phyloP scores from a whole-genome alignment of 2,888 invertebrate genomes.

The Drosophila tanythrix region DNA sequence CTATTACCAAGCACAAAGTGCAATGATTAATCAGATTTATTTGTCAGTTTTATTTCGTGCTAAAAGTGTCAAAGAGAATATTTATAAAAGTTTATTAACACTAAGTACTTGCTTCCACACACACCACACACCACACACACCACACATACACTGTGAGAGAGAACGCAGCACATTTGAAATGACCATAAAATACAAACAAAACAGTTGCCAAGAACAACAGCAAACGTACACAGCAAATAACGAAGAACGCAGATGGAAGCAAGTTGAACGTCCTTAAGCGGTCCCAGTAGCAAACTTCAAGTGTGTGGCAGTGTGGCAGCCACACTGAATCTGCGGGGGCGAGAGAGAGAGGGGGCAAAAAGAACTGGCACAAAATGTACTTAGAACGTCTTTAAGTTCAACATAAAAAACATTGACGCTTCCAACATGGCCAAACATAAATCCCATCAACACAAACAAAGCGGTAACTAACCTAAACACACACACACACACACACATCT shows the following conservation, averaged over 20 bases:
- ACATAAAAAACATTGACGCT: slow-evolving; percentile 77
- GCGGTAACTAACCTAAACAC: slow-evolving; percentile 44
- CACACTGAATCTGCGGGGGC: slow-evolving; percentile 19
- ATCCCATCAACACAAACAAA: slow-evolving; percentile 69
- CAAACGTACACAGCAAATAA: slow-evolving; percentile 46
- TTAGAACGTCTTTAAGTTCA: slow-evolving; percentile 76
- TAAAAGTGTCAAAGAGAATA: slow-evolving; percentile 81
- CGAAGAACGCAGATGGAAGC: slow-evolving; percentile 18
- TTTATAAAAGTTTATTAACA: slow-evolving; percentile 81
- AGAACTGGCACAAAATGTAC: slow-evolving; percentile 73
- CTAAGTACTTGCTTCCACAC: slow-evolving; percentile 68
- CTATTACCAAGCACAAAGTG: slow-evolving; percentile 73
- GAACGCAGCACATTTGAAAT: slow-evolving; percentile 65
- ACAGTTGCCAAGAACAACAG: slow-evolving; percentile 73
- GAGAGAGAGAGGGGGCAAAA: slow-evolving; percentile 23
- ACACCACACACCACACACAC: slow-evolving; percentile 18
- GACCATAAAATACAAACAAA: slow-evolving; percentile 79
- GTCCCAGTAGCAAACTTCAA: slow-evolving; percentile 67
- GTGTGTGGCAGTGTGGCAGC: slow-evolving; percentile 60
- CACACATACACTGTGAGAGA: slow-evolving; percentile 16
- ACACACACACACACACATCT: slow-evolving; percentile 22
- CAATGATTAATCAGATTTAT: slow-evolving; percentile 81
- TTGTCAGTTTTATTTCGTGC: slow-evolving; percentile 81
- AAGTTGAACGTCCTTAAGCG: slow-evolving; percentile 72
- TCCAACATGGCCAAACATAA: slow-evolving; percentile 73